A percentile compares a stretch with the other conserved stretches of the same genome.
Evolutionary conservation across 2,113 vertebrate species (phyloP).

Genomic region (Sialia sialis): DNA sequence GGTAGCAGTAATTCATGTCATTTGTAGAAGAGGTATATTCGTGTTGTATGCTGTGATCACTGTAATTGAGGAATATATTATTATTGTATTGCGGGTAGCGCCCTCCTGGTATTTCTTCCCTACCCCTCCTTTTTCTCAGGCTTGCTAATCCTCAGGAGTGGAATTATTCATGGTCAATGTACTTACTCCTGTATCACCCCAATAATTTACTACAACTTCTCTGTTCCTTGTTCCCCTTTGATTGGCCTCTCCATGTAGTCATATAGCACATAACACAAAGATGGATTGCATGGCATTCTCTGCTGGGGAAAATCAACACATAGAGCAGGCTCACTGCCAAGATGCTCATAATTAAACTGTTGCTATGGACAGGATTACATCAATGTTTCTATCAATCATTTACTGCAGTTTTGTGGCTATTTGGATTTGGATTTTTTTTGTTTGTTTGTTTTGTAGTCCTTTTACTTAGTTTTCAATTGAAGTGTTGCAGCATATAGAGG

Average conservation of each 20-base stretch:
- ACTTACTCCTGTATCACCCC: slow-evolving; percentile 50
- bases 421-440: background rate
- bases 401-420: background rate
- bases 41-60: background rate
- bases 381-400: slow-evolving; percentile 36
- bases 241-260: slow-evolving; percentile 72
- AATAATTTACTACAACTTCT: slow-evolving; percentile 50
- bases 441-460: background rate
- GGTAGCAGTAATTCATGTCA: background rate
- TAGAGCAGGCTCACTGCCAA: slow-evolving; percentile 73
- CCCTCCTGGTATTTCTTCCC: background rate
- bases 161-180: slow-evolving; percentile 70
- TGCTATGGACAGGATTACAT: slow-evolving; percentile 67
- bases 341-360: slow-evolving; percentile 75
- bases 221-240: slow-evolving; percentile 63
- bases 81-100: background rate
- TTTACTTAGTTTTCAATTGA: background rate
- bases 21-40: background rate
- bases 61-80: background rate
- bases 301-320: slow-evolving; percentile 79
- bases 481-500: background rate
- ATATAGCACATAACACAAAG: slow-evolving; percentile 76
- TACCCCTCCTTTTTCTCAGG: slow-evolving; percentile 21
- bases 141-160: slow-evolving; percentile 31
- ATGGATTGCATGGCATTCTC: slow-evolving; percentile 81